A percentile compares a stretch with the other conserved stretches of the same genome.
These are phyloP conservation scores for Bradysia coprophila DNA, from an alignment of 1,140 invertebrate genomes.

Conservation along the genomic window DNA sequence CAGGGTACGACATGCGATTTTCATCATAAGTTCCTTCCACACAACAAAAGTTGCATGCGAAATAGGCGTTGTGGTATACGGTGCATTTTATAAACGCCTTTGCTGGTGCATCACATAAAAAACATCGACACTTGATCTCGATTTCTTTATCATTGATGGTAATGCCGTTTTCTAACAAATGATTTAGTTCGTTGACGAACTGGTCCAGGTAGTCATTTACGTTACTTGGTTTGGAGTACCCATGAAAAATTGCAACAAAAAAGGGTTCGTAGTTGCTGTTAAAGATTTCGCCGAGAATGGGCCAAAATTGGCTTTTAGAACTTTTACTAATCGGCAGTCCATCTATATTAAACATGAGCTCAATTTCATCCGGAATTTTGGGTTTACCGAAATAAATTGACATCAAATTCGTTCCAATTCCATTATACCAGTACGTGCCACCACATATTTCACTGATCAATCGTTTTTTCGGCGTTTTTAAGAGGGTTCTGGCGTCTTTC, in stretches of 20 bases:
- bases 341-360: constrained; percentile 7
- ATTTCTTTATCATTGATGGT: constrained; percentile 3
- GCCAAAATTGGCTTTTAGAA: constrained; percentile 6
- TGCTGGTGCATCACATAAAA: constrained; percentile 8
- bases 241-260: constrained; percentile 6
- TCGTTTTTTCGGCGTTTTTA: constrained; percentile 4
- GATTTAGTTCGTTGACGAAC: constrained; percentile 6
- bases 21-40: background rate
- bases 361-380: background rate
- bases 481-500: constrained; percentile 4
- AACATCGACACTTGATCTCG: constrained; percentile 3
- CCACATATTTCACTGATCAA: constrained; percentile 1
- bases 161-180: constrained; percentile 2
- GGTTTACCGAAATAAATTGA: constrained; percentile 1
- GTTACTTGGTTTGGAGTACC: constrained; percentile 6
- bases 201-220: constrained; percentile 5
- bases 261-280: constrained; percentile 5
- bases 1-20: constrained; percentile 1
- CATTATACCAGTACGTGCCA: constrained; percentile 6
- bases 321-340: constrained; percentile 6
- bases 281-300: constrained; percentile 5
- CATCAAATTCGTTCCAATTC: constrained; percentile 3
- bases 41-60: constrained; percentile 4
- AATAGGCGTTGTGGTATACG: constrained; percentile 4
- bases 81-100: constrained; percentile 4